Evolutionary conservation across 2,113 vertebrate genomes (phyloP), one percentile per base, ranked within the genome.

Genomic region (Atherinomorus stipes): DNA sequence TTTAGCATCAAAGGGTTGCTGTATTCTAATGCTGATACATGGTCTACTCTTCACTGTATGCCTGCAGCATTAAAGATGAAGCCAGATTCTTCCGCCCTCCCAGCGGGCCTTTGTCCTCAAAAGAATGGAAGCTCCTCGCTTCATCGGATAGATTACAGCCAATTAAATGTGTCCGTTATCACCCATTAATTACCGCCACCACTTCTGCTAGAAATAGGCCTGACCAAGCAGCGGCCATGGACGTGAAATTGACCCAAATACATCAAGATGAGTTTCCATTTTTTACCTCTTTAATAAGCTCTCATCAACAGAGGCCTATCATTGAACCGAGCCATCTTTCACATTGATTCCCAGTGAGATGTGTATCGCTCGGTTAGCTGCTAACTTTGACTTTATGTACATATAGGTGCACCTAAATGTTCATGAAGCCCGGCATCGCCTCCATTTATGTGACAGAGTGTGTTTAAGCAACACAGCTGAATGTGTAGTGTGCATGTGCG

Each of bases 211-310:
- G 84, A 90, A 90, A 91, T 91, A 91, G 92, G 63, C 73, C 78
- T 78, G 87, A 78, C 80, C 88, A 81, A 78, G 83, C 78, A 72
- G 70, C 38, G 70, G 80, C 81, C 34, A 13, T 71, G 68, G 83
- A 89, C 50, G 25, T 88, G 82, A 90, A 90, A 90, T 79, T 91
- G 92, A 93, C 91, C 92, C 85, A 93, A 90, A 94, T 93, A 91
- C 89, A 91, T 93, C 89, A 87, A 87, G 83, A 91, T 88, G 87
- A 91, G 84, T 90, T 91, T 90, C 78, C 79, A 73, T 85, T 85
- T 84, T 86, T 83, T 83, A 72, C 62, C n/a, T 71, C 71, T 74
- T 77, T 85, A 74, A 83, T 90, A 78, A 74, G 52, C 63, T 34
- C 72, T 85, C 81, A 75, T 91, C 87, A 88, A 25, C 85, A 81